Base-by-base conservation (phyloP, 2,797 vertebrate genomes). In the Clangula hyemalis region DNA sequence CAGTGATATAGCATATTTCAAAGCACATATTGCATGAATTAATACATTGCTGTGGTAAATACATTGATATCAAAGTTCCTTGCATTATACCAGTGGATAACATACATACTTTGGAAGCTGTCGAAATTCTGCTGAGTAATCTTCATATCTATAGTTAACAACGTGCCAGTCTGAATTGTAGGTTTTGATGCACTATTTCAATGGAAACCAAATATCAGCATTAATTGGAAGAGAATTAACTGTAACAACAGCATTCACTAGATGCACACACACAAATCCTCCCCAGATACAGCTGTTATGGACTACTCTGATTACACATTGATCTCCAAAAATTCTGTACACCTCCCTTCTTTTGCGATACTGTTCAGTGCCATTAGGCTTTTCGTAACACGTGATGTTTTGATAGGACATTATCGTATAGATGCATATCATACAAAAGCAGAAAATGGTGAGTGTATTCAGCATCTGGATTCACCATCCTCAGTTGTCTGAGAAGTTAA, bases 131-230 rank as follows among this genome's bases (percentile, higher is more conserved):
- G 98, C 99, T 27, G 99, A 99, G 97, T 99, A 99, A 96, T 99
- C 99, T 96, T 99, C 99, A 94, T 98, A 99, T 97, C 99, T 99
- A 97, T 99, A 99, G 87, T 98, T 99, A 97, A 99, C 99, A 93
- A 99, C 98, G 64, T 99, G 99, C 99, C 99, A 99, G 97, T 99
- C 99, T 11, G 99, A 99, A 96, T 98, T 99, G 97, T 99, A 99
- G n/a, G 99, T 99, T 97, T 99, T 99, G 97, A 99, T 99, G 92
- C 98, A 99, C 99, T 99, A 96, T 94, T 75, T 90, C 62, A 85
- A 83, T 65, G 54, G 71, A 95, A 95, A 94, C 3, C 66, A 91
- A 66, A 16, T 28, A 85, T 27, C 15, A 85, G 0, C 61, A 79
- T 85, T 83, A 80, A 89, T 1, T 85, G 41, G 53, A 73, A 92